Base-by-base conservation (phyloP, 2,888 invertebrate species). In the Ametastegia equiseti region DNA sequence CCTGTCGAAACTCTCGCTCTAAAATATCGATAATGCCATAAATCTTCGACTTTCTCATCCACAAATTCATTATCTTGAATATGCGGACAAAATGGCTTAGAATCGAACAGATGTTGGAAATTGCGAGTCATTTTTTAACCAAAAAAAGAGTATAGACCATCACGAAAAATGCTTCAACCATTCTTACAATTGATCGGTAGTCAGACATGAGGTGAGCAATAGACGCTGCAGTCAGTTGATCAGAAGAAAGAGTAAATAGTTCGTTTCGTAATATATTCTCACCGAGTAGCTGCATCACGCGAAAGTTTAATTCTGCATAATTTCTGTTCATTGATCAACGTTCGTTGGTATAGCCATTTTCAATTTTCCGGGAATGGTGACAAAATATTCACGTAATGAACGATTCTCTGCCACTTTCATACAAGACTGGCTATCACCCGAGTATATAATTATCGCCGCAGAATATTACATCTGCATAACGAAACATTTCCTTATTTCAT, bases 11-110 rank as follows among this genome's bases (percentile, higher is more conserved):
- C 73, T 83, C 69, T 69, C n/a, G 30, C 36, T 19, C 45, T 36
- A 45, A 45, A 45, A 69, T 69, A 39, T 69, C 5, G 15, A 69
- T 81, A 82, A 83, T 82, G 82, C 82, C 80, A 50, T 82, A 81
- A 81, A 69, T 30, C 77, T 30, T 5, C 7, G 39, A 60, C 45
- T 57, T 5, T 13, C 69, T n/a, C 60, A 33, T 27, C 75, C 15
- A 71, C 9, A 23, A 54, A 47, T 50, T 15, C 65, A 77, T 33
- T 39, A 50, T 13, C 6, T 69, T 36, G 36, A 19, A 36, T 33
- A 73, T 73, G 19, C 23, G 30, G 23, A 57, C 13, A 3, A 77
- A 33, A 1, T 63, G 15, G 6, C 7, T 60, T 11, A 78, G 7
- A 13, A 60, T 39, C 60, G 39, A 7, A 11, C 77, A 77, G 60